phyloP scores from a whole-genome alignment of 2,113 vertebrate genomes.

The Erinaceus europaeus region DNA sequence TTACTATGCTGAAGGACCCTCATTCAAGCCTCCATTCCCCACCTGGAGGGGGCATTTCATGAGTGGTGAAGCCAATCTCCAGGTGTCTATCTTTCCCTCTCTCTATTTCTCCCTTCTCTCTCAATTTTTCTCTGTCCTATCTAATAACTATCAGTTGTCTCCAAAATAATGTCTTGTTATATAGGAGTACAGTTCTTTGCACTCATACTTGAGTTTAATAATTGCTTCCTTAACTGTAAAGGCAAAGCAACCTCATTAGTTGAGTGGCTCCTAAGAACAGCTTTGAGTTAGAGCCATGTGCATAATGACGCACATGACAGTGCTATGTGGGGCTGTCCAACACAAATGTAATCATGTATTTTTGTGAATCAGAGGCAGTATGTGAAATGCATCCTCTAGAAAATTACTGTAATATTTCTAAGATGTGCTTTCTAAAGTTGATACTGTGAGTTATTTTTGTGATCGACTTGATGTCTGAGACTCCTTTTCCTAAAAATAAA shows the following conservation, averaged over 20 bases:
- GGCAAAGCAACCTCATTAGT: constrained; percentile 59
- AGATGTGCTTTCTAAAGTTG: constrained; percentile 74
- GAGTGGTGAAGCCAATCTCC: no score
- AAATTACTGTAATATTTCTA: constrained; percentile 71
- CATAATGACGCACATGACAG: constrained; percentile 24
- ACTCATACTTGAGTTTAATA: constrained; percentile 55
- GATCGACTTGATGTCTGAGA: constrained; percentile 72
- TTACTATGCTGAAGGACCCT: no score
- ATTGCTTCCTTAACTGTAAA: constrained; percentile 65
- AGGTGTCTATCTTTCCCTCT: no score
- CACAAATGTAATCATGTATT: constrained; percentile 69
- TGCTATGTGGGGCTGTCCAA: constrained; percentile 51
- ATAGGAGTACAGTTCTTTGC: constrained; percentile 65
- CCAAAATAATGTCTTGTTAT: constrained; percentile 70
- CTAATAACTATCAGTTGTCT: constrained; percentile 74
- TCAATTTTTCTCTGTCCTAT: no score
- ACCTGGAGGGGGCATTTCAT: no score
- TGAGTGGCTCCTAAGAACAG: constrained; percentile 50
- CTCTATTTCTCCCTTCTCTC: no score
- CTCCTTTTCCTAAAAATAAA: constrained; percentile 77
- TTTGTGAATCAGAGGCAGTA: constrained; percentile 73
- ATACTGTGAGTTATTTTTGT: constrained; percentile 74
- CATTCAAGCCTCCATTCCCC: no score
- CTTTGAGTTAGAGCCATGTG: constrained; percentile 54
- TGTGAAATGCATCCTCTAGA: constrained; percentile 72